Evolutionary conservation across 2,888 invertebrate species (phyloP).

Genomic region (Caenorhabditis sp.): DNA sequence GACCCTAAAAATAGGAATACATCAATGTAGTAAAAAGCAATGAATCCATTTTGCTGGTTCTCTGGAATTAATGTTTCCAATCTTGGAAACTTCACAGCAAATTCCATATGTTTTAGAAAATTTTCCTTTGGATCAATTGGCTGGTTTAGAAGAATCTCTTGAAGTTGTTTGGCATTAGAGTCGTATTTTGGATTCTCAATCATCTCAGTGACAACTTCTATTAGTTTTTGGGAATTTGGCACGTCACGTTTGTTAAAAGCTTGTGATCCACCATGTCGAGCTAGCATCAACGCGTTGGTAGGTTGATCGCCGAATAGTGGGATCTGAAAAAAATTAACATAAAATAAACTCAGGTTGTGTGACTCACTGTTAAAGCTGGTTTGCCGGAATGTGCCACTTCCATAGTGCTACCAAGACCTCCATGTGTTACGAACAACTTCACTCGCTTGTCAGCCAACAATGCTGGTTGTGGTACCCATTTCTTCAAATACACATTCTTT

Average conservation of each 20-base stretch:
- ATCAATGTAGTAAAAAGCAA: conserved; percentile 1
- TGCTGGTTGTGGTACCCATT: conserved; percentile 37
- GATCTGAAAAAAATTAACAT: conserved; percentile 14
- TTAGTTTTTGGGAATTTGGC: background rate
- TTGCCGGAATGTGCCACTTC: conserved; percentile 30
- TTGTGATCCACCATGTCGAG: conserved; percentile 25
- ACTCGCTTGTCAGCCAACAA: conserved; percentile 23
- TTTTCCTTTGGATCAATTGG: conserved; percentile 22
- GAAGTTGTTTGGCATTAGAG: conserved; percentile 10
- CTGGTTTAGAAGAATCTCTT: conserved; percentile 13
- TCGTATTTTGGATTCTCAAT: conserved; percentile 10
- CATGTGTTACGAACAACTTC: conserved; percentile 32
- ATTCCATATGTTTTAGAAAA: conserved; percentile 20
- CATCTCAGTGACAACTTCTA: background rate
- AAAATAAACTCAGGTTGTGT: conserved; percentile 5
- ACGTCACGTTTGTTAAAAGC: conserved; percentile 16
- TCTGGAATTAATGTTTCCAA: background rate
- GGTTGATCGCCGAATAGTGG: conserved; percentile 25
- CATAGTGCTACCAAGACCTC: conserved; percentile 30
- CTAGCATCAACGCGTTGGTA: conserved; percentile 27
- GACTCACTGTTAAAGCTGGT: conserved; percentile 23
- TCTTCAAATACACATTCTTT: conserved; percentile 16
- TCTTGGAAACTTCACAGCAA: conserved; percentile 19
- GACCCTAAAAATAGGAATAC: background rate
- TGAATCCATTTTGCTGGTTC: background rate